Evolutionary conservation across 2,888 invertebrate genomes (phyloP).

Genomic region (Platerodrilus igneus): DNA sequence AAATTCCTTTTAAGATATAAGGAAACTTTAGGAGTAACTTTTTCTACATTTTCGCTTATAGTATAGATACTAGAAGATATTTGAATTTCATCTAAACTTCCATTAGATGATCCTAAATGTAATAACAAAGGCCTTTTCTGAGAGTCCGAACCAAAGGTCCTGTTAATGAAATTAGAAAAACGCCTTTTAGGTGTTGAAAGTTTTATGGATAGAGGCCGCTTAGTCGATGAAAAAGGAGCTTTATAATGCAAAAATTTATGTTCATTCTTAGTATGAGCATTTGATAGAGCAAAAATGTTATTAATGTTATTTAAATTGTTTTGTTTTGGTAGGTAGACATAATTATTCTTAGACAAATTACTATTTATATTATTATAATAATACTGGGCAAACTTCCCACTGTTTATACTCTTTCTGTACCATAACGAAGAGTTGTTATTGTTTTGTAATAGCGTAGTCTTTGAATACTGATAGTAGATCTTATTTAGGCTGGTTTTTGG

Average conservation of each 20-base stretch:
- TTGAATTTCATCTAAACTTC: slow-evolving; percentile 32
- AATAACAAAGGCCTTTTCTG: slow-evolving; percentile 48
- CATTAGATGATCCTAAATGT: slow-evolving; percentile 25
- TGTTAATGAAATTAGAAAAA: slow-evolving; percentile 45
- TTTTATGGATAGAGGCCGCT: slow-evolving; percentile 48
- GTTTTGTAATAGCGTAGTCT: slow-evolving; percentile 35
- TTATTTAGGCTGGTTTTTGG: slow-evolving; percentile 33
- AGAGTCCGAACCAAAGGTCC: slow-evolving; percentile 44
- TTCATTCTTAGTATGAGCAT: slow-evolving; percentile 28
- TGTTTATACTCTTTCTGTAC: slow-evolving; percentile 39
- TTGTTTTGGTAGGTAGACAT: slow-evolving; percentile 33
- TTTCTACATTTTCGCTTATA: slow-evolving; percentile 46
- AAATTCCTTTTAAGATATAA: slow-evolving; percentile 44
- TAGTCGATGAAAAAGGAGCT: slow-evolving; percentile 54
- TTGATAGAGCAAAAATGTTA: slow-evolving; percentile 38
- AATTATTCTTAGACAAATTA: slow-evolving; percentile 40
- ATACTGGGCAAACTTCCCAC: slow-evolving; percentile 40
- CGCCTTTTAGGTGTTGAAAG: slow-evolving; percentile 47
- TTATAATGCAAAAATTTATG: slow-evolving; percentile 41
- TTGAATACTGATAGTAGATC: slow-evolving; percentile 41
- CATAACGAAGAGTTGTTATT: slow-evolving; percentile 25
- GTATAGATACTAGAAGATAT: slow-evolving; percentile 53
- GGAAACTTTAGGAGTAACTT: slow-evolving; percentile 39
- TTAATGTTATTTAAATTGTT: slow-evolving; percentile 43
- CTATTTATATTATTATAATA: slow-evolving; percentile 47